Conservation (phyloP, 2,113 vertebrate genomes). For the Anhinga anhinga region DNA sequence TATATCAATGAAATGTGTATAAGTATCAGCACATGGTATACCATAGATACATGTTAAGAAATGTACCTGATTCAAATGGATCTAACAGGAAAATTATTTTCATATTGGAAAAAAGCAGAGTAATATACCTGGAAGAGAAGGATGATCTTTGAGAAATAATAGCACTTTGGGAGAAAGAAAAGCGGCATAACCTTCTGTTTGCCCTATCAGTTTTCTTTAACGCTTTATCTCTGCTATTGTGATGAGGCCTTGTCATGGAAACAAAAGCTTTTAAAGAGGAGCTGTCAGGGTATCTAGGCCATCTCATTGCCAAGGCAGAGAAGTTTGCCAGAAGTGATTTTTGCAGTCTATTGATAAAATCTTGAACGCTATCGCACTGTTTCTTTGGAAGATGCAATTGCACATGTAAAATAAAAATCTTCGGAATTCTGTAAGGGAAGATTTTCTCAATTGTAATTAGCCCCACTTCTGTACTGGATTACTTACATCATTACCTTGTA, state of each 20-base stretch:
- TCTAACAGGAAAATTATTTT: neutral
- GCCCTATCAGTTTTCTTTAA: conserved; percentile 1
- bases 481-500: neutral
- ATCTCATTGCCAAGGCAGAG: neutral
- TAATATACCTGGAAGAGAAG: neutral
- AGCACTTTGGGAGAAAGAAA: neutral
- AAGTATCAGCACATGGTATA: neutral
- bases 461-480: neutral
- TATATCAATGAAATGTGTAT: neutral
- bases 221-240: neutral
- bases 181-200: neutral
- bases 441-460: neutral
- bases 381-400: neutral
- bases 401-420: neutral
- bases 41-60: neutral
- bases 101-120: neutral
- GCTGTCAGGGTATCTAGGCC: neutral
- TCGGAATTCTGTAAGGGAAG: neutral
- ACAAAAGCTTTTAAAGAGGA: neutral
- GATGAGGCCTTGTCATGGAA: neutral
- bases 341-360: neutral
- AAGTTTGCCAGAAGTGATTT: conserved; percentile 3
- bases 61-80: neutral
- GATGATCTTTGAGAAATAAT: neutral
- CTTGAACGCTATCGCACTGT: rapidly evolving